Conservation (phyloP, 2,888 invertebrate species). For the Odontocolon sp. region DNA sequence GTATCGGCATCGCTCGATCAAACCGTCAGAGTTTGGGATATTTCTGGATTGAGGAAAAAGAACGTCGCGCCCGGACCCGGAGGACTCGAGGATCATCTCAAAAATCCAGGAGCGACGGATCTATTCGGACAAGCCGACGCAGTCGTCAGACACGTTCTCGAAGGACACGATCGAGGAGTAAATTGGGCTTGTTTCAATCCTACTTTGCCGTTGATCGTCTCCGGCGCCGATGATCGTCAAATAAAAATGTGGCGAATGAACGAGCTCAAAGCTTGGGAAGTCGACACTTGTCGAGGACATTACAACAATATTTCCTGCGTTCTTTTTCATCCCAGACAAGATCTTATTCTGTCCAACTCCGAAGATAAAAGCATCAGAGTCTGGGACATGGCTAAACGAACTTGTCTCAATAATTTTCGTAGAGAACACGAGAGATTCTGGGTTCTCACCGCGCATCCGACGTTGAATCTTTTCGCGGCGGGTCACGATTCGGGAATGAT, state of each 20-base stretch:
- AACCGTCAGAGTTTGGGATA: conserved; percentile 99
- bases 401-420: conserved; percentile 94
- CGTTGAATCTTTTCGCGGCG: conserved; percentile 98
- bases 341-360: conserved; percentile 97
- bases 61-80: conserved; percentile 98
- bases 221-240: conserved; percentile 99
- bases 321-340: conserved; percentile 97
- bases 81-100: conserved; percentile 93
- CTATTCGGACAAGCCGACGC: conserved; percentile 98
- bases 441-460: conserved; percentile 97
- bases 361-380: conserved; percentile 99
- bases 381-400: conserved; percentile 99
- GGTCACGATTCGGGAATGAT: conserved; percentile 99
- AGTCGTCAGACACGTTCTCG: conserved; percentile 93
- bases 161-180: conserved; percentile 98
- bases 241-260: conserved; percentile 99
- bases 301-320: conserved; percentile 99
- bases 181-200: conserved; percentile 99
- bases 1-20: conserved; percentile 99
- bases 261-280: conserved; percentile 99
- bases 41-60: conserved; percentile 96
- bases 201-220: conserved; percentile 95
- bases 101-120: conserved; percentile 93
- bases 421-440: conserved; percentile 99
- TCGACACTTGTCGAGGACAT: conserved; percentile 99